A percentile compares a stretch with the other conserved stretches of the same genome.
These are phyloP conservation scores for Sebastes umbrosus DNA, from an alignment of 2,797 vertebrate genomes.

Conservation along the genomic window DNA sequence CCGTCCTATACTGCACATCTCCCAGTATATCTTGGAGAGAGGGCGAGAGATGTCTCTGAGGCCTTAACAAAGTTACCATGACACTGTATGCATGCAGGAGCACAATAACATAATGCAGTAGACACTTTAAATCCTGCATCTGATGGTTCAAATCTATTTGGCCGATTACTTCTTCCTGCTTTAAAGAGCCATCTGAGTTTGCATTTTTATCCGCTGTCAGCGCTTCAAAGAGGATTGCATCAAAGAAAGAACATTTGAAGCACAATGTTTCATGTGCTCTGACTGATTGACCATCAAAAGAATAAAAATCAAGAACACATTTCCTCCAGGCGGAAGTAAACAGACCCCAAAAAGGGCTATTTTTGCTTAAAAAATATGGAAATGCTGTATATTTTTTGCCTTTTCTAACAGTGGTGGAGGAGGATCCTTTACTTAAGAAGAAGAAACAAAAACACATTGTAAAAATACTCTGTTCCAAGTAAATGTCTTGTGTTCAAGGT, in stretches of 20 bases:
- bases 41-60: constrained; percentile 34
- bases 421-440: too few species aligned
- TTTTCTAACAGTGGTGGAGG: too few species aligned
- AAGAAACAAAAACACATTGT: too few species aligned
- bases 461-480: too few species aligned
- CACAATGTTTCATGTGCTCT: constrained; percentile 57
- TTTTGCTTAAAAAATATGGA: constrained; percentile 33
- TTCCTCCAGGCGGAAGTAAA: constrained; percentile 20
- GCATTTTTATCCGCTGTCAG: constrained; percentile 34
- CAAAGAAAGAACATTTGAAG: constrained; percentile 53
- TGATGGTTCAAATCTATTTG: not conserved
- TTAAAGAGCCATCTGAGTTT: constrained; percentile 49
- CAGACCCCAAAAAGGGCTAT: not conserved
- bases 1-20: not conserved
- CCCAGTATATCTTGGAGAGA: constrained; percentile 12
- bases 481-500: too few species aligned
- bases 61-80: constrained; percentile 62
- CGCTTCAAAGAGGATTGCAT: constrained; percentile 72
- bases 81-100: constrained; percentile 15
- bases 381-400: not conserved
- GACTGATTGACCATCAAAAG: constrained; percentile 73
- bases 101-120: not conserved
- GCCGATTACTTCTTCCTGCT: constrained; percentile 18
- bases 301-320: constrained; percentile 47
- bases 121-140: constrained; percentile 1